These are phyloP conservation scores for Oncorhynchus keta DNA, from an alignment of 2,113 vertebrate species.

Conservation along the genomic window DNA sequence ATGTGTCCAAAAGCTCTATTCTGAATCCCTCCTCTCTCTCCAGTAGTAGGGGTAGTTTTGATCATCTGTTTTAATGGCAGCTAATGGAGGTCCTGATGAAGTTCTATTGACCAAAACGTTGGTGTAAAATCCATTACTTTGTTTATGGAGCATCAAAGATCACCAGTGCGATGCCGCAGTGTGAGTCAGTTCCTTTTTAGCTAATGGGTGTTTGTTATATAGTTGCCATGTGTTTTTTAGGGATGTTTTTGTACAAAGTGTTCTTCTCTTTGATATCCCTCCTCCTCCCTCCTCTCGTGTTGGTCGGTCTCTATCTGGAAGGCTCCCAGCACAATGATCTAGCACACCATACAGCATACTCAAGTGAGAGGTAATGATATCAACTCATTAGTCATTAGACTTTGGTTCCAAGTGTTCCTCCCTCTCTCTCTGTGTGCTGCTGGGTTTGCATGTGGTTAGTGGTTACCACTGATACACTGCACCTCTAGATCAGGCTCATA, in stretches of 20 bases:
- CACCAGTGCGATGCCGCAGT: no score
- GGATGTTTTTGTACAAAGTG: background rate
- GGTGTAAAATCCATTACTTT: no score
- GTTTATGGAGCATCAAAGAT: no score
- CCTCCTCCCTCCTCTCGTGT: background rate
- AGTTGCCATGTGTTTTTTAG: background rate
- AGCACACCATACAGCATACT: background rate
- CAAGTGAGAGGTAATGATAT: conserved; percentile 14
- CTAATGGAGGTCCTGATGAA: no score
- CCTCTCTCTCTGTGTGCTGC: no score
- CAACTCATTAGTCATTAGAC: conserved; percentile 9
- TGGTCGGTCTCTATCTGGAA: background rate
- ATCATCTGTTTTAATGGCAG: no score
- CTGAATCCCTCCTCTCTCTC: background rate
- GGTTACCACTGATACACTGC: no score
- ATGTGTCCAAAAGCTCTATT: background rate
- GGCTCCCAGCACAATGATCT: background rate
- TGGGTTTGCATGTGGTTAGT: background rate
- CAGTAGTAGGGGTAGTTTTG: background rate
- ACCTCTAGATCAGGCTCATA: no score
- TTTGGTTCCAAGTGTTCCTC: background rate
- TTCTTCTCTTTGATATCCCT: background rate
- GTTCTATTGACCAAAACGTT: no score
- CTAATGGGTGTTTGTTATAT: background rate
- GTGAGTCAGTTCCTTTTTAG: no score